phyloP scores from a whole-genome alignment of 2,113 vertebrate genomes.

The Petromus typicus region DNA sequence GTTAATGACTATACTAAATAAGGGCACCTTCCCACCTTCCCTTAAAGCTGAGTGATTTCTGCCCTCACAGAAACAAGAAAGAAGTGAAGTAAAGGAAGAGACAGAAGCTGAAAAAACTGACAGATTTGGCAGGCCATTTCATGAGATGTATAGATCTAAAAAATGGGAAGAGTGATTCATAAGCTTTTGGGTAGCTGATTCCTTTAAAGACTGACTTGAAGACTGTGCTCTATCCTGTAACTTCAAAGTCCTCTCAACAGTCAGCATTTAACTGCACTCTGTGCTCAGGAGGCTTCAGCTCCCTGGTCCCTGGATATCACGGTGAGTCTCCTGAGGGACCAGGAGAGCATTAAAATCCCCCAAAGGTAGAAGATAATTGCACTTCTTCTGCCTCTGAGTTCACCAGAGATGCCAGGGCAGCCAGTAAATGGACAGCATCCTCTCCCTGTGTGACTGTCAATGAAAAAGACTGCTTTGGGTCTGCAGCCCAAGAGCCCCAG shows the following conservation, averaged over 20 bases:
- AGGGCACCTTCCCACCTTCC: background rate
- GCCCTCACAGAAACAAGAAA: background rate
- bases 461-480: background rate
- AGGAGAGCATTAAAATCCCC: background rate
- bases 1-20: background rate
- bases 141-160: background rate
- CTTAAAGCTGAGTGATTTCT: background rate
- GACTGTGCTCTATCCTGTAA: background rate
- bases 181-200: background rate
- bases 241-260: background rate
- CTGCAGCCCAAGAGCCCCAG: background rate
- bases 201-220: background rate
- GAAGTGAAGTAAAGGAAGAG: background rate
- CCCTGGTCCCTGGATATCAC: background rate
- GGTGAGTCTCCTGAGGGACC: background rate
- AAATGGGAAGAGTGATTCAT: background rate
- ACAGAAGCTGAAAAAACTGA: background rate
- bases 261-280: conserved; percentile 34
- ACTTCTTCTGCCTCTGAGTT: background rate
- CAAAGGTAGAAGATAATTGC: background rate
- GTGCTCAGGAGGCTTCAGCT: background rate
- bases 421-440: background rate
- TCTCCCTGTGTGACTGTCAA: background rate
- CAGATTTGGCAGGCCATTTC: background rate
- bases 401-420: background rate